These are phyloP conservation scores for Spongilla lacustris DNA, from an alignment of 37 sponge, comb jelly and placozoan species.

Conservation along the genomic window DNA sequence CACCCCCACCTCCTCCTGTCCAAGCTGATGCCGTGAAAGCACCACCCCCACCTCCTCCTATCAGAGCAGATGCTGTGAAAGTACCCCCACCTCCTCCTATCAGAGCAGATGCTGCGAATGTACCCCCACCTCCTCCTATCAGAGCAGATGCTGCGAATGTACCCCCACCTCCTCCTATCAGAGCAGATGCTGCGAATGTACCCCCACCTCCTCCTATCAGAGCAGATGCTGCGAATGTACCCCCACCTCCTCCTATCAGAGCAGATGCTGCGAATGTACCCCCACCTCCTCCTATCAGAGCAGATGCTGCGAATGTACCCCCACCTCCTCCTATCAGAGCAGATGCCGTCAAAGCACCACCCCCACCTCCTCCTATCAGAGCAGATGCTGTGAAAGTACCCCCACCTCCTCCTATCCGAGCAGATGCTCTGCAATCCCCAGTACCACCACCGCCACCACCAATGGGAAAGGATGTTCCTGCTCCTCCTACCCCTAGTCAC, in stretches of 20 bases:
- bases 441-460: background rate
- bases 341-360: background rate
- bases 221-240: background rate
- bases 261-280: background rate
- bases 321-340: conserved; percentile 9
- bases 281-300: conserved; percentile 9
- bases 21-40: background rate
- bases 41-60: no score
- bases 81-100: conserved; percentile 8
- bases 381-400: background rate
- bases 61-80: background rate
- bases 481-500: background rate
- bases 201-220: conserved; percentile 31
- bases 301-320: background rate
- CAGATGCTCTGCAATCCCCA: background rate
- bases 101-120: background rate
- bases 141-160: background rate
- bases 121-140: background rate
- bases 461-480: no score
- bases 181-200: background rate
- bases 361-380: background rate
- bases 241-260: background rate
- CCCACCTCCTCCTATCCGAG: background rate
- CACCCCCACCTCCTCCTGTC: conserved; percentile 19
- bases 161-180: conserved; percentile 33